phyloP scores from a whole-genome alignment of 2,113 vertebrate genomes.

The Etheostoma spectabile region DNA sequence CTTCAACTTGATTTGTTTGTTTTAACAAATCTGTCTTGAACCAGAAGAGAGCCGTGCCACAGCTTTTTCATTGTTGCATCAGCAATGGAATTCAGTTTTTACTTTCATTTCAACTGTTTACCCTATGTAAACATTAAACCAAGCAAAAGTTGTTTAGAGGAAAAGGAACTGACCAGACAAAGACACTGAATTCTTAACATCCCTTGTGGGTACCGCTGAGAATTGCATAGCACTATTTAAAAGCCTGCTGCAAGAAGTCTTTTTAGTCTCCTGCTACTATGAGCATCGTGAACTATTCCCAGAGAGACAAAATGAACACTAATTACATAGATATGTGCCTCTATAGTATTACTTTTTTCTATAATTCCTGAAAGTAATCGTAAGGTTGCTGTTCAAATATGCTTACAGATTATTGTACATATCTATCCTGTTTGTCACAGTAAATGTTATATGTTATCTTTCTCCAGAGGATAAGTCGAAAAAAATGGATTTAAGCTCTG shows the following conservation, averaged over 20 bases:
- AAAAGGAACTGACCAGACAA: constrained; percentile 19
- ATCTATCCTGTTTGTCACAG: not conserved
- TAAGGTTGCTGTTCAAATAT: not conserved
- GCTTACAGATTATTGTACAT: not conserved
- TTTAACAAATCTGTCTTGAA: not conserved
- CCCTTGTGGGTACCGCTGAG: constrained; percentile 15
- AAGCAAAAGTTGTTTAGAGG: not conserved
- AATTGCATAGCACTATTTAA: not conserved
- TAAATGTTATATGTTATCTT: constrained; percentile 14
- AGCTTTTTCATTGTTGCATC: constrained; percentile 29
- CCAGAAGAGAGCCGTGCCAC: not conserved
- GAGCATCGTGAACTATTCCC: constrained; percentile 11
- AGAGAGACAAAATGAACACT: constrained; percentile 11
- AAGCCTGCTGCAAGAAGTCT: constrained; percentile 12
- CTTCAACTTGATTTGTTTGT: no score
- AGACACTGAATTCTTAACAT: not conserved
- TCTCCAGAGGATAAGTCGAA: constrained; percentile 41
- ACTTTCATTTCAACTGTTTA: not conserved
- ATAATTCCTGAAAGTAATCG: not conserved
- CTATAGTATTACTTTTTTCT: not conserved
- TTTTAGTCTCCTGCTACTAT: constrained; percentile 5
- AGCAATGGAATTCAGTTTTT: constrained; percentile 11
- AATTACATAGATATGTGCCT: not conserved
- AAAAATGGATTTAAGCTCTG: constrained; percentile 8
- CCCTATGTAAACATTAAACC: not conserved